These are phyloP conservation scores for Okapia johnstoni DNA, from an alignment of 2,113 vertebrate genomes.

Conservation along the genomic window DNA sequence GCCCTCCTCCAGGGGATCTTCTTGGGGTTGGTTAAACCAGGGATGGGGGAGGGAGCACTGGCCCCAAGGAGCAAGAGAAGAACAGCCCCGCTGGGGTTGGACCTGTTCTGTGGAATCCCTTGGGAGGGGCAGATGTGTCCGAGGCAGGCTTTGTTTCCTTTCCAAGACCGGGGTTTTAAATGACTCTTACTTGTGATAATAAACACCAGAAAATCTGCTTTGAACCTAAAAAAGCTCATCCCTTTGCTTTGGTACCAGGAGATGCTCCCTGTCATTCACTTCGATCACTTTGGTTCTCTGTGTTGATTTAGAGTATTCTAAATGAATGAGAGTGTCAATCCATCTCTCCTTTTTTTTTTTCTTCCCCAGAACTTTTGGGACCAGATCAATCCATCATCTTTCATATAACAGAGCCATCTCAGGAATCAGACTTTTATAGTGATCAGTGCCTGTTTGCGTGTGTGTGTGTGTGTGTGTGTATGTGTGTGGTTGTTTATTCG, in stretches of 20 bases:
- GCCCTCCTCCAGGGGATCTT: not conserved
- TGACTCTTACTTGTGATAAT: not conserved
- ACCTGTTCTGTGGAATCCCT: not conserved
- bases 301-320: not conserved
- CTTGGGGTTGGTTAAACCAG: not conserved
- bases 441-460: not conserved
- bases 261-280: not conserved
- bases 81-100: not conserved
- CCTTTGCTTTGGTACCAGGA: not conserved
- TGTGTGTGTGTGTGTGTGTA: not conserved
- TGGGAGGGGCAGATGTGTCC: not conserved
- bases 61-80: fast-evolving
- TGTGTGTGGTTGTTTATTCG: not conserved
- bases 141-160: not conserved
- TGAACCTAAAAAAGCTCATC: not conserved
- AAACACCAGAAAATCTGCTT: not conserved
- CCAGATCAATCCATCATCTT: not conserved
- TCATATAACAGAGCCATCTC: not conserved
- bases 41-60: not conserved
- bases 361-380: not conserved
- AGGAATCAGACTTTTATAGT: not conserved
- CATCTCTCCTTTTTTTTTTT: not conserved
- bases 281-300: not conserved
- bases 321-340: not conserved
- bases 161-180: not conserved